A percentile compares a stretch with the other conserved stretches of the same genome.
Conservation (phyloP, 2,797 vertebrate species). For the Melanogrammus aeglefinus region DNA sequence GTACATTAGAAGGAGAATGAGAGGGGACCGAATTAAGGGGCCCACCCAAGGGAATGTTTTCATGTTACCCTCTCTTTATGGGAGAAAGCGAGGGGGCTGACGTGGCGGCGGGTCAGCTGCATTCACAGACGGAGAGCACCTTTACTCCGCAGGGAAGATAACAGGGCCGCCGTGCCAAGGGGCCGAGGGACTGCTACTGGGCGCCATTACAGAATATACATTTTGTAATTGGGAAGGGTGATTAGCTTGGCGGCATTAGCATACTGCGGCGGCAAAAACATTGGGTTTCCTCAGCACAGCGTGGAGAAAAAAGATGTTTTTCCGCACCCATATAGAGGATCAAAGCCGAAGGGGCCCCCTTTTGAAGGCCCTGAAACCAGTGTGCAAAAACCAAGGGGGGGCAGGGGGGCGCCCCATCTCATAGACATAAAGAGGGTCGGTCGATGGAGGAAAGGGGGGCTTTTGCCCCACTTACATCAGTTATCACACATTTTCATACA, state of each 20-base stretch:
- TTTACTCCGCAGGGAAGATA: slow-evolving; percentile 62
- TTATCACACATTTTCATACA: slow-evolving; percentile 69
- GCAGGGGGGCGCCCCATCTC: slow-evolving; percentile 75
- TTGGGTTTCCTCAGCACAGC: slow-evolving; percentile 78
- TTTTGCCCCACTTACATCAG: slow-evolving; percentile 69
- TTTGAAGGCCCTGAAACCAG: slow-evolving; percentile 91
- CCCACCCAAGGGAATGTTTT: slow-evolving; percentile 67
- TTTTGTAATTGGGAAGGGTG: slow-evolving; percentile 69
- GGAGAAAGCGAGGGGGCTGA: slow-evolving; percentile 53
- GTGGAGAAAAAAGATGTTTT: slow-evolving; percentile 80
- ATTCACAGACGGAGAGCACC: slow-evolving; percentile 66
- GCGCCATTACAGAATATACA: slow-evolving; percentile 65
- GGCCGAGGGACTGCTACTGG: slow-evolving; percentile 40
- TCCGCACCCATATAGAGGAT: slow-evolving; percentile 84
- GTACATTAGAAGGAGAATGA: slow-evolving; percentile 59
- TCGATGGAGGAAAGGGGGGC: slow-evolving; percentile 55
- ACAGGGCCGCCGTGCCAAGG: slow-evolving; percentile 50
- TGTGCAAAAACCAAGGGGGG: slow-evolving; percentile 75
- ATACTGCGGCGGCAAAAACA: slow-evolving; percentile 68
- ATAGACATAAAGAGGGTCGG: slow-evolving; percentile 70
- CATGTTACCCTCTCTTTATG: slow-evolving; percentile 52
- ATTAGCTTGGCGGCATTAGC: slow-evolving; percentile 73
- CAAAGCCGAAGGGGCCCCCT: slow-evolving; percentile 93
- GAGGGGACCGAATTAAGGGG: slow-evolving; percentile 52
- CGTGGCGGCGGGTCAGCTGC: slow-evolving; percentile 63